Conservation (phyloP, 2,888 invertebrate species). For the Drosophila maculinotata region DNA sequence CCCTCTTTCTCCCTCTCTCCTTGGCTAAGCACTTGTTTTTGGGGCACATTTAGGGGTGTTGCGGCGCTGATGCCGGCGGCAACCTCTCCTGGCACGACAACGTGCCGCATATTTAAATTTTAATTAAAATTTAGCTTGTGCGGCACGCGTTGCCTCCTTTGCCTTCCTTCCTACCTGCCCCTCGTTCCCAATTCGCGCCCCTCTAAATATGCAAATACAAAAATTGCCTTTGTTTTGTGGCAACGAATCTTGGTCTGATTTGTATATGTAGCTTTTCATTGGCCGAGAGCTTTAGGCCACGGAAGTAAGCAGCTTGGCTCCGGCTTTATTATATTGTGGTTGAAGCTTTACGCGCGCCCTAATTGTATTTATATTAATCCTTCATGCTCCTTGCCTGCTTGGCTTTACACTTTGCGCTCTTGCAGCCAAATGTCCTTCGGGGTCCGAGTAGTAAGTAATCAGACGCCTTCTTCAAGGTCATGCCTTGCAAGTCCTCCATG, state of each 20-base stretch:
- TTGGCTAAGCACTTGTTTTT: conserved; percentile 38
- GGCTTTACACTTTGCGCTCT: conserved; percentile 4
- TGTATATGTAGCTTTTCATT: conserved; percentile 29
- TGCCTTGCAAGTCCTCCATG: background rate
- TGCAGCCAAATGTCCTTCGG: background rate
- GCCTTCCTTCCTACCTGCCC: conserved; percentile 7
- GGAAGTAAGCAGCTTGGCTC: conserved; percentile 12
- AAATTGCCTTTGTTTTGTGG: conserved; percentile 43
- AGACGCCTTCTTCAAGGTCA: background rate
- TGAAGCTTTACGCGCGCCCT: conserved; percentile 33
- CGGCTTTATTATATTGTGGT: conserved; percentile 21
- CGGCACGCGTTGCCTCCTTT: conserved; percentile 18
- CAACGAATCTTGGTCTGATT: conserved; percentile 36
- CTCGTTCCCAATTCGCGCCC: conserved; percentile 54
- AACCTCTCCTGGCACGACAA: conserved; percentile 61
- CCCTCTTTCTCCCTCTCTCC: background rate
- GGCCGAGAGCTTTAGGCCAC: conserved; percentile 2
- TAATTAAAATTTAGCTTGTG: conserved; percentile 71
- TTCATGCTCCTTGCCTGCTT: conserved; percentile 9
- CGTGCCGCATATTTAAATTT: conserved; percentile 75
- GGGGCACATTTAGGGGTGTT: conserved; percentile 33
- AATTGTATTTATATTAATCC: conserved; percentile 42
- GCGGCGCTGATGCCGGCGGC: conserved; percentile 10
- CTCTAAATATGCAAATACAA: conserved; percentile 74
- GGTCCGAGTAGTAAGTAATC: background rate